These are phyloP conservation scores for Lumbricus terrestris DNA, from an alignment of 2,888 invertebrate species.

Conservation along the genomic window DNA sequence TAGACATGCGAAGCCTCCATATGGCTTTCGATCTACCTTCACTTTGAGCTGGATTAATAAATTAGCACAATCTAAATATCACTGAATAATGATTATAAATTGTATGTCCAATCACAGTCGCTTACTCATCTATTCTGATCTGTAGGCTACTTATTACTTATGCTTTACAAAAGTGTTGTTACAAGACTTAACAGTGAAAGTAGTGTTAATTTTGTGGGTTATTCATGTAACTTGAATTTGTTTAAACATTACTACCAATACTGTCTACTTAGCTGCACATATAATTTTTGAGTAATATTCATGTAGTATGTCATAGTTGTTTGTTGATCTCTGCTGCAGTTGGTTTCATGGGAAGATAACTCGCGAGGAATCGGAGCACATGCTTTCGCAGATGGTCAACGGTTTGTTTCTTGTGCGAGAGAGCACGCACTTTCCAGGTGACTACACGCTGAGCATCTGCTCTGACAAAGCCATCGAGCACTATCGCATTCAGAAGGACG, in stretches of 20 bases:
- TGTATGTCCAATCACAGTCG: too few relatives aligned
- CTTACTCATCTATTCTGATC: neutral
- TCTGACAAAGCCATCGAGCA: slow-evolving; percentile 92
- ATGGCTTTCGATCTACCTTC: too few relatives aligned
- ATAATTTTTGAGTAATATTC: neutral
- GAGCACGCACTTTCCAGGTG: slow-evolving; percentile 97
- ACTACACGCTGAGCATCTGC: slow-evolving; percentile 90
- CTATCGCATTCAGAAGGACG: slow-evolving; percentile 81
- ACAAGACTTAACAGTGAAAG: neutral
- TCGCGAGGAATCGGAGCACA: slow-evolving; percentile 85
- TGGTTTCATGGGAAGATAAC: slow-evolving; percentile 98
- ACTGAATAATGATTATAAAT: too few relatives aligned
- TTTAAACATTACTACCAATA: neutral
- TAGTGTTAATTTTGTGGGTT: neutral
- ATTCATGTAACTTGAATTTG: neutral
- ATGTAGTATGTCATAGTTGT: too few relatives aligned
- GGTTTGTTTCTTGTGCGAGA: slow-evolving; percentile 95
- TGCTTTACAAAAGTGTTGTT: neutral
- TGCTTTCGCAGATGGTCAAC: slow-evolving; percentile 69
- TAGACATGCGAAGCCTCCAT: too few relatives aligned
- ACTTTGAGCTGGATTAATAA: too few relatives aligned
- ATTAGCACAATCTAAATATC: too few relatives aligned
- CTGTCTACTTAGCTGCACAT: neutral
- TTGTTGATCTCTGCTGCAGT: slow-evolving; percentile 62
- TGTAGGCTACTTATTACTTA: neutral